Base-by-base conservation (phyloP, 2,113 vertebrate species). In the Arvicanthis niloticus region DNA sequence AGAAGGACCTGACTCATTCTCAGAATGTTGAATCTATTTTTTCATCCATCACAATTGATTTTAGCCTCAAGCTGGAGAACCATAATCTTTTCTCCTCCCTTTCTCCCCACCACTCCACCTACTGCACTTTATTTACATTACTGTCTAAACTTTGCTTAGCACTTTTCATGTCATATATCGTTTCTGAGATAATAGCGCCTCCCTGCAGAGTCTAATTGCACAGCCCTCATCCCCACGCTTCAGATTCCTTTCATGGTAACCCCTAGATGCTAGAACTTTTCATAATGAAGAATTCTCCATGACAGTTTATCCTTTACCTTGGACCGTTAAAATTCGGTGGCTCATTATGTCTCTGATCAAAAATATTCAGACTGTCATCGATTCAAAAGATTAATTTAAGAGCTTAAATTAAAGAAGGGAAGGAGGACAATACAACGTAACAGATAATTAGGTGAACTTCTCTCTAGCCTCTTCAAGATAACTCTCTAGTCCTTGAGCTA, bases 371-470 rank as follows among this genome's bases (percentile, higher is more conserved):
- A 75, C 96, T 95, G 72, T 94, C 95, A 95, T 86, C 70, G 26
- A 70, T 70, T 68, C 90, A 95, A 96, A 95, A 96, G 95, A 84
- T 82, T 75, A 96, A 95, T 97, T 95, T 96, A 96, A 95, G 91
- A 96, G 81, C 96, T 96, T 94, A 94, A 97, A 97, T 97, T 93
- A 96, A 93, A 92, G 48, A 87, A 89, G 87, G 48, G 75, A 95
- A 56, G 62, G 89, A 97, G 89, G 94, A 92, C 88, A 95, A 96
- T 72, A 88, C 24, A 53, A 72, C 67, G 12, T 96, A 97, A 97
- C 94, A 92, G 96, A 94, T 96, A 97, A 97, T 97, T 97, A 97
- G 93, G 70, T 87, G 91, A 93, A 96, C 82, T 96, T 96, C 89
- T 96, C 91, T 96, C 26, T 24, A 85, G 81, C 89, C 68, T 95